Base-by-base conservation (phyloP, 2,113 vertebrate species). In the Microtus oregoni region DNA sequence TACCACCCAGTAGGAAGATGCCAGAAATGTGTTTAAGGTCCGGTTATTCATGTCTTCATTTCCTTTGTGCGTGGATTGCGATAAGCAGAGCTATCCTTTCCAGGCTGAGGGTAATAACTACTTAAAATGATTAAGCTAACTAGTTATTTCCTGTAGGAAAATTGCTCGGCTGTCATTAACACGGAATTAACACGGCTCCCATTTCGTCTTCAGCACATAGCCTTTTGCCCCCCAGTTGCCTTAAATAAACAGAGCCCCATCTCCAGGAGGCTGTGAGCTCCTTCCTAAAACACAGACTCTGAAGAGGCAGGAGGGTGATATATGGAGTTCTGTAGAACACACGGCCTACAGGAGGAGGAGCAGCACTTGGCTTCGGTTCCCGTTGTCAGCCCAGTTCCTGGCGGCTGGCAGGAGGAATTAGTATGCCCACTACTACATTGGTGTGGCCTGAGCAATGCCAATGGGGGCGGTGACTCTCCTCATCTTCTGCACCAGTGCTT, bases 141-240 rank as follows among this genome's bases (percentile, higher is more conserved):
- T 96, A 95, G 93, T 96, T 96, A 96, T 92, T 98, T 96, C 26
- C n/a, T 98, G 92, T 96, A 92, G 96, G 97, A 97, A 98, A 87
- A 96, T 96, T 96, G 90, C 86, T 95, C 89, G 55, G 86, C 92
- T 94, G 95, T 97, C 97, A 98, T 97, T 98, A 97, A 97, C 86
- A 61, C 0, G 50, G 61, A 92, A 97, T 97, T 98, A 97, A 94
- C 72, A 96, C 2, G 63, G 81, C 95, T 70, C 28, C 86, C 14
- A 2, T 94, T 96, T 97, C 92, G 90, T 90, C 94, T 88, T 70
- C 28, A 63, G 41, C 63, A n/a, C 89, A 76, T 3, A 96, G 85
- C 24, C 90, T 73, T 90, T 96, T 70, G 75, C 41, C 86, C 92
- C 61, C 86, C 7, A 65, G 82, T 24, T 96, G 61, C 88, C 52